A percentile compares a stretch with the other conserved stretches of the same genome.
Conservation (phyloP, 1,140 invertebrate species). For the Trichonephila inaurata region DNA sequence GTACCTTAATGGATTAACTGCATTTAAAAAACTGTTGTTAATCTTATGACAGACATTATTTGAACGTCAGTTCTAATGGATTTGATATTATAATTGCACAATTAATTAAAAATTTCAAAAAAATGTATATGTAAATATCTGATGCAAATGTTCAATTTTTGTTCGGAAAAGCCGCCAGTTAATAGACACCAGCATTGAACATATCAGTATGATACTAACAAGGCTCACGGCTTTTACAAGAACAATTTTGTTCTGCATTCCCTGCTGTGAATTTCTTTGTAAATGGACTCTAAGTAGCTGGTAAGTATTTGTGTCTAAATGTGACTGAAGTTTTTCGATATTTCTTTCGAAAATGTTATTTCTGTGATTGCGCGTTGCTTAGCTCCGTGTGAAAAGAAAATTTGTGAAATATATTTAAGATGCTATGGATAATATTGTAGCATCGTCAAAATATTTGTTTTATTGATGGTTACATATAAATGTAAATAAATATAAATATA, state of each 20-base stretch:
- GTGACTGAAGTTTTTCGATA: slow-evolving; percentile 59
- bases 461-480: slow-evolving; percentile 69
- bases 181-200: slow-evolving; percentile 50
- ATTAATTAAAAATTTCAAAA: too few species aligned
- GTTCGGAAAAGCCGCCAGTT: slow-evolving; percentile 43
- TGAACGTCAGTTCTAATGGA: too few species aligned
- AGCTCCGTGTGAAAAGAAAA: slow-evolving; percentile 47
- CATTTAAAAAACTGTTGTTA: too few species aligned
- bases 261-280: slow-evolving; percentile 64
- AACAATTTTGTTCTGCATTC: slow-evolving; percentile 52
- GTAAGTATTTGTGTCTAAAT: slow-evolving; percentile 69
- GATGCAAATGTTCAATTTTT: neutral
- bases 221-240: slow-evolving; percentile 43
- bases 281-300: slow-evolving; percentile 50
- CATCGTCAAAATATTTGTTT: slow-evolving; percentile 40
- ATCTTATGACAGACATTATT: too few species aligned
- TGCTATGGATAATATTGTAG: slow-evolving; percentile 1
- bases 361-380: slow-evolving; percentile 63
- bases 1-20: too few species aligned
- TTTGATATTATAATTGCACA: too few species aligned
- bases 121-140: too few species aligned
- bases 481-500: slow-evolving; percentile 65
- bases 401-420: slow-evolving; percentile 46
- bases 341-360: slow-evolving; percentile 70
- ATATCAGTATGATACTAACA: slow-evolving; percentile 61